Percentiles rank a stretch among this genome's conserved stretches.
phyloP scores from a whole-genome alignment of 2,113 vertebrate genomes.

The Lichenostomus cassidix region DNA sequence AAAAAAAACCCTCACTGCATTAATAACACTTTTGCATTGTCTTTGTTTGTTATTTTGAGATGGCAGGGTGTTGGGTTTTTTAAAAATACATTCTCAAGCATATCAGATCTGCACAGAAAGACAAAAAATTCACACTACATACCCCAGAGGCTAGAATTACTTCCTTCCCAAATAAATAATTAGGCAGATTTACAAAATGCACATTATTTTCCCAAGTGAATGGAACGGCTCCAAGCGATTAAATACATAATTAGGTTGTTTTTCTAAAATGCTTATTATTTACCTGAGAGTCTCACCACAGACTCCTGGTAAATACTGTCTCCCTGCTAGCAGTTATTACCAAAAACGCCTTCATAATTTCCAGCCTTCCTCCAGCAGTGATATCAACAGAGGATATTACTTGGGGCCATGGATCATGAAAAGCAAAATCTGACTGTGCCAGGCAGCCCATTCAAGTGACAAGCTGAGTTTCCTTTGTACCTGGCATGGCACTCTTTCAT shows the following conservation, averaged over 20 bases:
- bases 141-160: conserved; percentile 22
- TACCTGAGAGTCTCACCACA: conserved; percentile 52
- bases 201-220: conserved; percentile 55
- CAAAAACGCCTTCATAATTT: conserved; percentile 1
- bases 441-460: not conserved
- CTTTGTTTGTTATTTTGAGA: not conserved
- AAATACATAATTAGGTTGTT: conserved; percentile 64
- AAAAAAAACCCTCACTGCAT: not conserved
- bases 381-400: not conserved
- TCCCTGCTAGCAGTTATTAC: conserved; percentile 43
- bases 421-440: not conserved
- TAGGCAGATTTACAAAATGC: conserved; percentile 54
- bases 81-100: not conserved
- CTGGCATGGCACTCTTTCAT: not conserved
- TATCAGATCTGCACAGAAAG: not conserved
- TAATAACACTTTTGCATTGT: not conserved
- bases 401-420: not conserved
- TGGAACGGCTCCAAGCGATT: conserved; percentile 45
- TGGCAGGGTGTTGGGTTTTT: not conserved
- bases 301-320: conserved; percentile 52
- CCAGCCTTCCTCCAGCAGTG: not conserved
- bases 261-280: conserved; percentile 70
- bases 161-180: conserved; percentile 58
- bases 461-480: not conserved
- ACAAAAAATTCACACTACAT: not conserved